Evolutionary conservation across 2,888 invertebrate species (phyloP), one percentile per base, ranked within the genome.

Genomic region (Perizoma flavofasciatum): DNA sequence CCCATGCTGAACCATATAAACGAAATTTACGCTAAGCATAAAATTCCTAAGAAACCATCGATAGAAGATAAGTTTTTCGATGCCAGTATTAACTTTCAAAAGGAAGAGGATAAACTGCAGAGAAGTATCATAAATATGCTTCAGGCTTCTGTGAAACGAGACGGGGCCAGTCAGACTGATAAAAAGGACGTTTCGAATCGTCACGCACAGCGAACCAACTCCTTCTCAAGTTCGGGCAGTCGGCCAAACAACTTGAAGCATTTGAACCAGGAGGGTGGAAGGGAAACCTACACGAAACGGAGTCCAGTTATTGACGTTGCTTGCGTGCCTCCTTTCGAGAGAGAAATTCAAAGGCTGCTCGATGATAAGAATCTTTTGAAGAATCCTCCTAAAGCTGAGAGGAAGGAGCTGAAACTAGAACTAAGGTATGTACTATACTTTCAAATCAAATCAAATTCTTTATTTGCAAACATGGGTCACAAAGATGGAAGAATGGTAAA

Each of bases 331-430:
- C 96, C 96, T 32, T 96, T 96, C 79, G 96, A 96, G 88, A 93
- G 95, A 75, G 96, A 96, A 83, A 95, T 96, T 71, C 96, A 96
- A 83, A 94, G 96, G 82, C 93, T 96, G 71, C 91, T 96, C 67
- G 96, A 96, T 73, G 96, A 96, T 77, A 95, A 95, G 80, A 94
- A 94, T 83, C 81, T 94, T 61, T 88, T 94, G 61, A 94, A 94
- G 76, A 93, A 92, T 74, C 93, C 94, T 51, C 92, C 93, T 34
- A 94, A 94, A 79, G 84, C 92, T 52, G 94, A 94, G 69, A 83
- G 94, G 62, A 93, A 93, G 70, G 94, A 94, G 69, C 88, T 94
- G 73, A 94, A 93, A 76, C 92, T 94, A 69, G 94, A 95, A 82
- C 77, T 92, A 49, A 83, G 91, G 91, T 91, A 64, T 73, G 1